These are phyloP conservation scores for Strigamia crassipes DNA, from an alignment of 2,888 invertebrate species.

Conservation along the genomic window DNA sequence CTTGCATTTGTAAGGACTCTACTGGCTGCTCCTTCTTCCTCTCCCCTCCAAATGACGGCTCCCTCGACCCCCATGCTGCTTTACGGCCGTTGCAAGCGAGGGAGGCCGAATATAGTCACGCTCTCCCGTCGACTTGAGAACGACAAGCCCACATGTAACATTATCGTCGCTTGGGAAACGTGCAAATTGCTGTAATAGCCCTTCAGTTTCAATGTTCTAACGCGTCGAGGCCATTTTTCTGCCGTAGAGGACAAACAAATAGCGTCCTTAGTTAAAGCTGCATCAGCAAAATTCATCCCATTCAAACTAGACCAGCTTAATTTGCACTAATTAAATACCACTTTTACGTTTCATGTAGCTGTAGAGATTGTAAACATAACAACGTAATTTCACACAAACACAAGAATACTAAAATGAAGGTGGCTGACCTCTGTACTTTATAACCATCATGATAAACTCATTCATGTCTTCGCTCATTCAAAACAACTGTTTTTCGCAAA, in stretches of 20 bases:
- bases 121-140: slow-evolving; percentile 33
- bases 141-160: slow-evolving; percentile 34
- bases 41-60: slow-evolving; percentile 21
- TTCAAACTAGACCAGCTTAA: background rate
- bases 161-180: slow-evolving; percentile 30
- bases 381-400: background rate
- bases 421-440: background rate
- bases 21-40: slow-evolving; percentile 26
- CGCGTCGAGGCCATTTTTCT: slow-evolving; percentile 23
- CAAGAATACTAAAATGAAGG: background rate
- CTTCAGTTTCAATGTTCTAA: slow-evolving; percentile 32
- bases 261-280: background rate
- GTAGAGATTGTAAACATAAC: background rate
- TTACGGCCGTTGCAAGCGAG: slow-evolving; percentile 26
- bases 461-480: background rate
- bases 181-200: slow-evolving; percentile 34
- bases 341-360: background rate
- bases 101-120: slow-evolving; percentile 33
- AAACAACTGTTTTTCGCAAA: background rate
- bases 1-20: slow-evolving; percentile 24
- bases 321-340: slow-evolving; percentile 7
- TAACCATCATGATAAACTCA: background rate
- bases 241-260: slow-evolving; percentile 23
- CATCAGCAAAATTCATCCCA: slow-evolving; percentile 2
- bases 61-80: slow-evolving; percentile 43